Evolutionary conservation across 2,888 invertebrate genomes (phyloP).

Genomic region (Lepidocyrtinus sp.): DNA sequence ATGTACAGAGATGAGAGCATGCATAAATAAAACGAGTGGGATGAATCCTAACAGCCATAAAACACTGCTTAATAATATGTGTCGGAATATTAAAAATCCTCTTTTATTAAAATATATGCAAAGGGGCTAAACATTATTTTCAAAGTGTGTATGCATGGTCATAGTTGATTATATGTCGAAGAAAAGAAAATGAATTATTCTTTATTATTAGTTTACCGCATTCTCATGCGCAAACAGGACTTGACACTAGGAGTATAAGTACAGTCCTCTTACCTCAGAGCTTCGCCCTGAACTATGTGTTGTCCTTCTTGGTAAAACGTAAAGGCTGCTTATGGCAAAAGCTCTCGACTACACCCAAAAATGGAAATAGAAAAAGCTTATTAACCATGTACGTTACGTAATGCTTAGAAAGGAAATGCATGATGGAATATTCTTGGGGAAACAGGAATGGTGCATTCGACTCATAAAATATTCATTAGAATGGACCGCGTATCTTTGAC

Average conservation of each 20-base stretch:
- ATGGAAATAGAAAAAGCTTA: neutral
- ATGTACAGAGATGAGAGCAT: neutral
- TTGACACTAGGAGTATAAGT: slow-evolving; percentile 1
- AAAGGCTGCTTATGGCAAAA: neutral
- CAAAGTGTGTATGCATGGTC: neutral
- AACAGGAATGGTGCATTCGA: slow-evolving; percentile 1
- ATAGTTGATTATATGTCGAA: slow-evolving; percentile 7
- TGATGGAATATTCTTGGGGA: neutral
- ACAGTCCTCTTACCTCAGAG: neutral
- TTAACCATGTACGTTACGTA: neutral
- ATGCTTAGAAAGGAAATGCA: neutral
- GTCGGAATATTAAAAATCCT: slow-evolving; percentile 27
- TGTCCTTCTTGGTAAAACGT: neutral
- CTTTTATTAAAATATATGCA: neutral
- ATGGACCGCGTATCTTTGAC: neutral
- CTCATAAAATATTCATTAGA: slow-evolving; percentile 12
- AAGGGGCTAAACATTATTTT: neutral
- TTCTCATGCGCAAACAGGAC: neutral
- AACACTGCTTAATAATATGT: slow-evolving; percentile 43
- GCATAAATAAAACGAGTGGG: slow-evolving; percentile 39
- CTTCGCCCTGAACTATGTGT: neutral
- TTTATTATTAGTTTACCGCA: slow-evolving; percentile 25
- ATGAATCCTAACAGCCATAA: slow-evolving; percentile 51
- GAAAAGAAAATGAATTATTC: slow-evolving; percentile 34
- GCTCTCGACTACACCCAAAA: neutral